phyloP scores from a whole-genome alignment of 2,113 vertebrate species.

The Lophotis ruficrista region DNA sequence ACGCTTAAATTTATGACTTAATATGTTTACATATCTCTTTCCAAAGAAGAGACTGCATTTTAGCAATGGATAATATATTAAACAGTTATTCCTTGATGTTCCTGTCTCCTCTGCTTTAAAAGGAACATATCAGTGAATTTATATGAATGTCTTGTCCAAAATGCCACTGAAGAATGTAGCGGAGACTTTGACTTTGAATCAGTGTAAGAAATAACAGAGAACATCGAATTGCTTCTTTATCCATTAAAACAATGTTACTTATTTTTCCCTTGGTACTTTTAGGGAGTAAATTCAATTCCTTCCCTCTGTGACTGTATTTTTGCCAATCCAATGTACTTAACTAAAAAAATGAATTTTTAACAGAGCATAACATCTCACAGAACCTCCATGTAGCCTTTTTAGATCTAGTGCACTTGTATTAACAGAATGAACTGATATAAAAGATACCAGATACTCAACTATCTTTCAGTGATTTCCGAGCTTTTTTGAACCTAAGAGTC shows the following conservation, averaged over 20 bases:
- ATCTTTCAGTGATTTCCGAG: not conserved
- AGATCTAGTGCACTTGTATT: not conserved
- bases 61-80: not conserved
- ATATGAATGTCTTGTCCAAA: not conserved
- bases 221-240: not conserved
- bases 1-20: not conserved
- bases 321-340: not conserved
- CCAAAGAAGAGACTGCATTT: not conserved
- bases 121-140: not conserved
- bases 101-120: not conserved
- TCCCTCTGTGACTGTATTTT: not conserved
- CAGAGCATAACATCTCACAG: not conserved
- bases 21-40: not conserved
- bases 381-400: not conserved
- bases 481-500: not conserved
- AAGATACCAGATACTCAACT: not conserved
- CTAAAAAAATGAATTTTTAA: not conserved
- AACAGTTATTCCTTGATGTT: not conserved
- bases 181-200: not conserved
- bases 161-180: not conserved
- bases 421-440: not conserved
- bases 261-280: not conserved
- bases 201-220: not conserved
- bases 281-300: not conserved
- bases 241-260: not conserved